Evolutionary conservation across 1,140 invertebrate genomes (phyloP), one percentile per base, ranked within the genome.

Genomic region (Drosophila erecta): DNA sequence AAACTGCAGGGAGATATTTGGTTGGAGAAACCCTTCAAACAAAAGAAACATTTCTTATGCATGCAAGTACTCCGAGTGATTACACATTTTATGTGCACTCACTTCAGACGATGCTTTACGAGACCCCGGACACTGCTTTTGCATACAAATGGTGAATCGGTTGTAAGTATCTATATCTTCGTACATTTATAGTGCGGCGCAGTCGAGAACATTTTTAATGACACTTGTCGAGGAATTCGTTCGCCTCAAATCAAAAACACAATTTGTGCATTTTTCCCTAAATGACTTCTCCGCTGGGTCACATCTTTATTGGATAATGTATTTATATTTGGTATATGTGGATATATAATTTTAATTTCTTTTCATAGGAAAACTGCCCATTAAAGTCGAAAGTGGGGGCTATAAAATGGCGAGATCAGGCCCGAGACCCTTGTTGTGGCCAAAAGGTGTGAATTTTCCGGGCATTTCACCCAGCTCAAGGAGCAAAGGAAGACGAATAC

Each of bases 1-100:
- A 35, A 20, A 15, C 38, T 30, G 35, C 40, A 24, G 4, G 22
- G 35, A 15, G 37, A 37, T n/a, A 27, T n/a, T 30, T 55, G 47
- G 41, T 27, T 46, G 40, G 6, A 30, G 15, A 40, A 47, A 37
- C 33, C 38, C 53, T 50, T 55, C 49, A 17, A 24, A 54, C 67
- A 51, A 53, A 30, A 55, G 41, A 24, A 41, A 57, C 70, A 87
- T 87, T 83, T 66, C 54, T 69, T 57, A 76, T 76, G 75, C 83
- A 64, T 78, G 79, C 79, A 73, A 79, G 79, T 83, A 85, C 79
- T 69, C 27, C 58, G 27, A 65, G 62, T 50, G 84, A 87, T 87
- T 89, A 83, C 51, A 66, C 67, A 75, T 87, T 87, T 87, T 79
- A 87, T 87, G 83, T 89, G 79, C 84, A 79, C 79, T 87, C 84